Conservation (phyloP, 2,888 invertebrate genomes). For the Polydrusus pterygomalis region DNA sequence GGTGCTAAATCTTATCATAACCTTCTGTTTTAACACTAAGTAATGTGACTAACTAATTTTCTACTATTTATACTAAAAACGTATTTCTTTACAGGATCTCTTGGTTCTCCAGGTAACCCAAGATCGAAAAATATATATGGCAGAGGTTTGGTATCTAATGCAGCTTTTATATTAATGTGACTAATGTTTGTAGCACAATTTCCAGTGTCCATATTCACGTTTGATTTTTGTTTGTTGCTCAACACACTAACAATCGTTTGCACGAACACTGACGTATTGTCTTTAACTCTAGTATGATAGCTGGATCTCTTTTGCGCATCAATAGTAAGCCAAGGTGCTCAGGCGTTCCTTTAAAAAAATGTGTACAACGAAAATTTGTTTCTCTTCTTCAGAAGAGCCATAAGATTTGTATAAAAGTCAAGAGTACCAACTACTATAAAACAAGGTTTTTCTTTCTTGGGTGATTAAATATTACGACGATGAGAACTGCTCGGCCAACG, state of each 20-base stretch:
- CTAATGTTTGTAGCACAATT: background rate
- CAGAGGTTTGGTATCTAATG: conserved; percentile 38
- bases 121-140: conserved; percentile 57
- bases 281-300: too few relatives aligned
- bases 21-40: background rate
- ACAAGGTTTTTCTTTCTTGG: too few relatives aligned
- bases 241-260: background rate
- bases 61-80: background rate
- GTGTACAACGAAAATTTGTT: too few relatives aligned
- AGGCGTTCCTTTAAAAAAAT: too few relatives aligned
- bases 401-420: too few relatives aligned
- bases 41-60: background rate
- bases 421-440: too few relatives aligned
- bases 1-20: conserved; percentile 10
- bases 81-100: conserved; percentile 57
- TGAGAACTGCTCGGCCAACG: too few relatives aligned
- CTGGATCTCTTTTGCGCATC: too few relatives aligned
- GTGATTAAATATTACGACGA: too few relatives aligned
- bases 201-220: background rate
- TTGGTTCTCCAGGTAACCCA: conserved; percentile 59
- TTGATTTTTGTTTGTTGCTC: conserved; percentile 17
- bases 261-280: too few relatives aligned
- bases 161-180: conserved; percentile 6
- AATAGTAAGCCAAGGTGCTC: too few relatives aligned
- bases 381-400: too few relatives aligned